These are phyloP conservation scores for Myopa tessellatipennis DNA, from an alignment of 2,888 invertebrate species.

Conservation along the genomic window DNA sequence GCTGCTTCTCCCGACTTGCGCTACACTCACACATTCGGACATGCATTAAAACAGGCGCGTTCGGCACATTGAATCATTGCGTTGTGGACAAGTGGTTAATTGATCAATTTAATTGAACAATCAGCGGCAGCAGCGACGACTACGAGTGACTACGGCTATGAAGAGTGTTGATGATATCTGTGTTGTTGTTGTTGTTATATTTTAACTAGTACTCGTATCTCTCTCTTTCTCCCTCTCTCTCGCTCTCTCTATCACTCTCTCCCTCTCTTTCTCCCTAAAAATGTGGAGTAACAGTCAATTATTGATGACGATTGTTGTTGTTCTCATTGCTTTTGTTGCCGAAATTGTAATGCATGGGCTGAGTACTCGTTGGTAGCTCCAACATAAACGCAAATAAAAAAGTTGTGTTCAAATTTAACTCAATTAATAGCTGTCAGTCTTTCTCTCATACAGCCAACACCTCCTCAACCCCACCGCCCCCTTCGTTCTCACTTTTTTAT, in stretches of 20 bases:
- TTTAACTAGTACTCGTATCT: too few relatives aligned
- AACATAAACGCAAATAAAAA: not conserved
- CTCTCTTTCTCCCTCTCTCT: too few relatives aligned
- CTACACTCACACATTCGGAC: not conserved
- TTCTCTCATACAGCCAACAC: too few relatives aligned
- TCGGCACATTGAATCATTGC: constrained; percentile 7
- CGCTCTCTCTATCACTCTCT: too few relatives aligned
- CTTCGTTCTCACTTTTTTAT: too few relatives aligned
- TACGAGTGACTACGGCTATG: not conserved
- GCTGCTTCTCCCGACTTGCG: not conserved
- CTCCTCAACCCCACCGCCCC: too few relatives aligned
- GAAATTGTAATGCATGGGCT: not conserved
- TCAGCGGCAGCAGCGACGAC: constrained; percentile 42
- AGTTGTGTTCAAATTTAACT: not conserved
- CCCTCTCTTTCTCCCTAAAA: too few relatives aligned
- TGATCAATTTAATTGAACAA: constrained; percentile 64
- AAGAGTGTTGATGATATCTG: not conserved
- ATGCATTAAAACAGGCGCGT: not conserved
- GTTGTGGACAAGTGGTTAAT: constrained; percentile 59
- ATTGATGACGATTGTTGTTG: not conserved
- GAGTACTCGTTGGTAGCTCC: not conserved
- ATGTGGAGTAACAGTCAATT: too few relatives aligned
- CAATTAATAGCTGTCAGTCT: constrained; percentile 8
- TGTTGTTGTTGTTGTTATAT: not conserved
- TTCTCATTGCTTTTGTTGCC: not conserved